Evolutionary conservation across 1,140 invertebrate genomes (phyloP), one percentile per base, ranked within the genome.

Genomic region (Bombus superbus): DNA sequence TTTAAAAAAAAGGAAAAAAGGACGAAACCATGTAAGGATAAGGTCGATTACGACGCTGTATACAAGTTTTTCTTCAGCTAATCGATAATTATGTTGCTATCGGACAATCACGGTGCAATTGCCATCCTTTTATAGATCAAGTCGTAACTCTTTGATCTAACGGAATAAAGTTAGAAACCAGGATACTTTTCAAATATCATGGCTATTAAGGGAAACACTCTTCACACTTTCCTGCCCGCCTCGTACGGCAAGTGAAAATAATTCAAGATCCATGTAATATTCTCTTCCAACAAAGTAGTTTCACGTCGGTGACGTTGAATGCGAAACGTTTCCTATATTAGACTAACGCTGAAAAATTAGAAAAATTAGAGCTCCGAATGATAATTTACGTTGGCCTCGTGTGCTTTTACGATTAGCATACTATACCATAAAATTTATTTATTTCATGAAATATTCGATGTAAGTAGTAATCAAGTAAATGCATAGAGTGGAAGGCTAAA

Each of bases 151-250:
- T 2, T 72, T 8, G 5, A 15, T 73, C 3, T n/a, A 9, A 35
- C 35, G 1, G 32, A 68, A 75, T 66, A 22, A 64, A 64, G 32
- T 64, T 82, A 38, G 40, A 82, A 74, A 82, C 6, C 15, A 40
- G 25, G 25, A 11, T n/a, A 11, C 35, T 62, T 44, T 35, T 42
- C 18, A 11, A 9, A 62, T 6, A 15, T 13, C 6, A 22, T 1
- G 32, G 0, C 3, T 1, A 53, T 72, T 38, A 28, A 22, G 9
- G 35, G 25, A 47, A 75, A 85, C 28, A 53, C 10, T 57, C 8
- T 75, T 85, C 71, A 85, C 78, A 74, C 84, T 85, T 81, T 81
- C 71, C 62, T 69, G 79, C 78, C 10, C 71, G 35, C 71, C 68
- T 35, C 15, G 1, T 22, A 42, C 75, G 53, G 1, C 25, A 38